Evolutionary conservation across 2,888 invertebrate species (phyloP).

Genomic region (Chaetogeoica ovagalla): DNA sequence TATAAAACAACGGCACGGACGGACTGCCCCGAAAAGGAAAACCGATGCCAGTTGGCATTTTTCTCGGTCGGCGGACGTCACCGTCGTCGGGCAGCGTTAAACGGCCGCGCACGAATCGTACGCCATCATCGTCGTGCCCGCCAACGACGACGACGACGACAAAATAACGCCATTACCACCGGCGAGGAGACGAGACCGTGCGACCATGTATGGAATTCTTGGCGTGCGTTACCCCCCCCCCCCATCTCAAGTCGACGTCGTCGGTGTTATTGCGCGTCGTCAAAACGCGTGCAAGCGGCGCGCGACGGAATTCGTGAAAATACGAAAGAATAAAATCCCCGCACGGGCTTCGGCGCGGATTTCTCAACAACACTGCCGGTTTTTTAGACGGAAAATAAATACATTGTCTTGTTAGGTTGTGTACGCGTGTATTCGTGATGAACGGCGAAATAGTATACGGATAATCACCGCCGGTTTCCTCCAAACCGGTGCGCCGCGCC

Average conservation of each 20-base stretch:
- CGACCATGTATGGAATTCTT: conserved; percentile 40
- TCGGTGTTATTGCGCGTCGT: background rate
- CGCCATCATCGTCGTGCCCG: background rate
- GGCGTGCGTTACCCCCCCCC: background rate
- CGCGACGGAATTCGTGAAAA: background rate
- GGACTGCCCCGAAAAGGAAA: background rate
- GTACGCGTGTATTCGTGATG: too few species aligned
- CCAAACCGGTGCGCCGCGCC: too few species aligned
- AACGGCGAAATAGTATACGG: too few species aligned
- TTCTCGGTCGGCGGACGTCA: conserved; percentile 15
- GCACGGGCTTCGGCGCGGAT: too few species aligned
- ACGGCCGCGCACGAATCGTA: background rate
- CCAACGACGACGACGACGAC: background rate
- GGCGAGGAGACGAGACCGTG: conserved; percentile 11
- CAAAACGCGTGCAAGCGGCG: background rate
- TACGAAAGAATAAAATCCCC: background rate
- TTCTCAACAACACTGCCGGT: too few species aligned
- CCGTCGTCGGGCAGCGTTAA: background rate
- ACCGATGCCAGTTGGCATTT: conserved; percentile 46
- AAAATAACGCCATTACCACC: conserved; percentile 21
- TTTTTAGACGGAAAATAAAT: too few species aligned
- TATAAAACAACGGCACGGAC: background rate
- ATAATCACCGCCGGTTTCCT: too few species aligned
- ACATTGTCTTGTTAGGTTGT: too few species aligned
- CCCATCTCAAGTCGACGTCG: too few species aligned